Evolutionary conservation across 2,113 vertebrate genomes (phyloP).

Genomic region (Eublepharis macularius): DNA sequence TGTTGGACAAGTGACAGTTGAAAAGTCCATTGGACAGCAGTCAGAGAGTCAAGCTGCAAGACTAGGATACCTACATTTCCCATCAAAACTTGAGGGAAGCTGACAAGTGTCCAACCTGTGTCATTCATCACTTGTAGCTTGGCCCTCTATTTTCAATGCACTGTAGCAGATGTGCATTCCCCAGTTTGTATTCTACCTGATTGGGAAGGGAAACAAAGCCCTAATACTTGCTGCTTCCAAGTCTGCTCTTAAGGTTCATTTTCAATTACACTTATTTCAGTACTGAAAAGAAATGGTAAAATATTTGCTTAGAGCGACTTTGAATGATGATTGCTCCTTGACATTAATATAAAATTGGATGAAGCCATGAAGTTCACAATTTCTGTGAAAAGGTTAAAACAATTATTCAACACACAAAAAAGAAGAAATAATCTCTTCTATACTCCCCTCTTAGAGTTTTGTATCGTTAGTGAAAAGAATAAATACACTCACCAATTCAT

Average conservation of each 20-base stretch:
- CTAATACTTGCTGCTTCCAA: neutral
- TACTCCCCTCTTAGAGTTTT: slow-evolving; percentile 15
- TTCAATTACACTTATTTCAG: neutral
- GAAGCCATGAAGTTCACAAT: neutral
- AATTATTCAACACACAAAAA: neutral
- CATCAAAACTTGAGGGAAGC: too few relatives aligned
- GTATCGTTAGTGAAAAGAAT: neutral
- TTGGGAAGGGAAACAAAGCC: neutral
- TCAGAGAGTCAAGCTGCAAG: too few relatives aligned
- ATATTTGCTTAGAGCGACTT: neutral
- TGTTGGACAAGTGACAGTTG: too few relatives aligned
- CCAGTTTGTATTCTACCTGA: neutral
- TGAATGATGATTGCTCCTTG: neutral
- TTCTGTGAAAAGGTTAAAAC: slow-evolving; percentile 25
- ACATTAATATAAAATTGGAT: neutral
- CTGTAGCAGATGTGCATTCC: neutral
- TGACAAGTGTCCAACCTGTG: too few relatives aligned
- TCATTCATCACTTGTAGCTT: too few relatives aligned
- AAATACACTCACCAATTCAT: slow-evolving; percentile 2
- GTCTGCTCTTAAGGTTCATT: neutral
- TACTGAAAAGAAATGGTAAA: neutral
- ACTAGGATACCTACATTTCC: too few relatives aligned
- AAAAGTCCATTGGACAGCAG: too few relatives aligned
- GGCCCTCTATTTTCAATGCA: too few relatives aligned
- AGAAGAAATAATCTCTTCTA: neutral